Evolutionary conservation across 2,888 invertebrate genomes (phyloP).

Genomic region (Nemapogon koenigi): DNA sequence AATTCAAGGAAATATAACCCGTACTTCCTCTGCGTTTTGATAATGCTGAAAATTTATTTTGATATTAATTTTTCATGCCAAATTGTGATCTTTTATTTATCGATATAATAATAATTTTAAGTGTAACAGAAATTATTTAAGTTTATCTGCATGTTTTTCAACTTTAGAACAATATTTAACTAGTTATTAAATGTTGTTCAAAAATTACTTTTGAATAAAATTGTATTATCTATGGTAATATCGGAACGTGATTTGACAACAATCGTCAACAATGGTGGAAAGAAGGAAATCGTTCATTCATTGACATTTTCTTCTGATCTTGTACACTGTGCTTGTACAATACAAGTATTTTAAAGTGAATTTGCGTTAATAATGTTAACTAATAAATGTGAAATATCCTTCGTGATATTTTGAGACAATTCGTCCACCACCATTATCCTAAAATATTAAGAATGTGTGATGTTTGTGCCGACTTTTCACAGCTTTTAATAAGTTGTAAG

Average conservation of each 20-base stretch:
- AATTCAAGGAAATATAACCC: not conserved
- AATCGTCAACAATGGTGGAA: conserved; percentile 63
- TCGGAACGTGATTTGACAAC: conserved; percentile 55
- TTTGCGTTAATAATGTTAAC: conserved; percentile 59
- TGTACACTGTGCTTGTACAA: too few relatives aligned
- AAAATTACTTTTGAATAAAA: conserved; percentile 1
- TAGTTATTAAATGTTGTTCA: too few relatives aligned
- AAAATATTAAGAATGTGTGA: conserved; percentile 81
- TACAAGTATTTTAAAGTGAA: conserved; percentile 54
- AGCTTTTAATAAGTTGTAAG: conserved; percentile 78
- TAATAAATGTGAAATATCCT: conserved; percentile 36
- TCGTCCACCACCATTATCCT: conserved; percentile 38
- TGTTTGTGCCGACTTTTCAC: conserved; percentile 92
- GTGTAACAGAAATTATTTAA: too few relatives aligned
- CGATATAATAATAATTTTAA: not conserved
- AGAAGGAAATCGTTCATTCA: conserved; percentile 31
- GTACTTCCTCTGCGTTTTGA: not conserved
- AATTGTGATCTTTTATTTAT: not conserved
- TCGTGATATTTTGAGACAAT: conserved; percentile 53
- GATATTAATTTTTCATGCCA: not conserved
- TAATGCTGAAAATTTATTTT: not conserved
- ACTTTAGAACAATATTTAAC: too few relatives aligned
- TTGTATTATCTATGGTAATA: conserved; percentile 15
- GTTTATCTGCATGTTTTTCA: too few relatives aligned
- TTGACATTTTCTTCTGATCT: conserved; percentile 44